These are phyloP conservation scores for Xanthostigma xanthostigma DNA, from an alignment of 2,888 invertebrate species.

Conservation along the genomic window DNA sequence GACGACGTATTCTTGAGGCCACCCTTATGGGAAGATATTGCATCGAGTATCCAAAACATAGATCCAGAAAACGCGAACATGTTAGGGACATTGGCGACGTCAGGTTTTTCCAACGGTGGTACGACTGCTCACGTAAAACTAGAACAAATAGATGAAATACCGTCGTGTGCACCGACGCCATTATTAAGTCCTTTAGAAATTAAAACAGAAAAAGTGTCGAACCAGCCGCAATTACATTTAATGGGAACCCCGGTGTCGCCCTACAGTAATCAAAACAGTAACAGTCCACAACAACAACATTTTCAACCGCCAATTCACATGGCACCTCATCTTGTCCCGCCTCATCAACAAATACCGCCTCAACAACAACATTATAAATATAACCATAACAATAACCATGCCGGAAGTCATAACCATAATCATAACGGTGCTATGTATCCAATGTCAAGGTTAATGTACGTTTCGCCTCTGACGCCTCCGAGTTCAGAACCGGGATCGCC, in stretches of 20 bases:
- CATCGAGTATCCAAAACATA: slow-evolving; percentile 77
- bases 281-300: slow-evolving; percentile 18
- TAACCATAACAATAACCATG: slow-evolving; percentile 14
- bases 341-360: slow-evolving; percentile 19
- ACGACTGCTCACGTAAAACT: slow-evolving; percentile 53
- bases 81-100: slow-evolving; percentile 47
- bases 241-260: slow-evolving; percentile 37
- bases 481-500: slow-evolving; percentile 80
- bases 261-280: slow-evolving; percentile 26
- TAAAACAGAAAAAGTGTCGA: slow-evolving; percentile 52
- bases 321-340: slow-evolving; percentile 14
- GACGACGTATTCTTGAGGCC: slow-evolving; percentile 81
- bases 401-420: slow-evolving; percentile 17
- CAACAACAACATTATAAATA: slow-evolving; percentile 14
- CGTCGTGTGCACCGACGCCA: slow-evolving; percentile 37
- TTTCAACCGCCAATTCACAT: slow-evolving; percentile 18
- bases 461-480: slow-evolving; percentile 74
- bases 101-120: slow-evolving; percentile 5
- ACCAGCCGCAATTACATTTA: slow-evolving; percentile 36
- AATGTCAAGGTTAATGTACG: slow-evolving; percentile 54
- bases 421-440: slow-evolving; percentile 23
- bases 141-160: slow-evolving; percentile 52
- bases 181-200: slow-evolving; percentile 66
- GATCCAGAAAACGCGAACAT: slow-evolving; percentile 83
- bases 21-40: slow-evolving; percentile 83